Evolutionary conservation across 1,140 invertebrate species (phyloP), one percentile per base, ranked within the genome.

Genomic region (Neodiprion lecontei): DNA sequence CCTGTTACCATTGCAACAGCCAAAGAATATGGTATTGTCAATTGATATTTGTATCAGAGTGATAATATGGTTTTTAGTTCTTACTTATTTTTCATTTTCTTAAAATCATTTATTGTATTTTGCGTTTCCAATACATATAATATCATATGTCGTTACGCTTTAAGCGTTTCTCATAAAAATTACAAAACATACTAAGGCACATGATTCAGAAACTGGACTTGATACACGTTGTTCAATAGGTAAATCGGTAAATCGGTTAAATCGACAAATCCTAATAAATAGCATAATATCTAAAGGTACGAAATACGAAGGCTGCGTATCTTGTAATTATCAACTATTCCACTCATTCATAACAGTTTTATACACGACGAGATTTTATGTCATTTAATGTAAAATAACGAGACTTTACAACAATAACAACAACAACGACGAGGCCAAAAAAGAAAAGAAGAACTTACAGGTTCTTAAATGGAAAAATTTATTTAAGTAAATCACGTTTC

Each of bases 1-100:
- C 93, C 94, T 95, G 92, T 92, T 91, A 90, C 89, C 90, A 89
- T 90, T 91, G 89, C 75, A 79, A 82, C 80, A 82, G 80, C 83
- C 79, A 86, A 84, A 80, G 81, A 84, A 84, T 75, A 84, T 78
- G 79, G 81, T 77, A 78, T 80, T 76, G 79, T 84, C 79, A 84
- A 82, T 83, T 81, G 69, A 75, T 80, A 69, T 69, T 28, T 69
- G 9, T 47, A 69, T 11, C 21, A 28, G 68, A 28, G 47, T 69
- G 68, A 14, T 40, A 40, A 69, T 69, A 69, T 69, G 68, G 23
- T 28, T 69, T 47, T 23, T 11, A n/a, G 3, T 47, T 69, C 68
- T 69, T 69, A 69, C 81, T 81, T 83, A 81, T 82, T 83, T 80
- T 75, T 69, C n/a, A 23, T 69, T 69, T 14, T 21, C 11, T 9